These are phyloP conservation scores for Galerucella nymphaeae DNA, from an alignment of 2,888 invertebrate genomes.

Conservation along the genomic window DNA sequence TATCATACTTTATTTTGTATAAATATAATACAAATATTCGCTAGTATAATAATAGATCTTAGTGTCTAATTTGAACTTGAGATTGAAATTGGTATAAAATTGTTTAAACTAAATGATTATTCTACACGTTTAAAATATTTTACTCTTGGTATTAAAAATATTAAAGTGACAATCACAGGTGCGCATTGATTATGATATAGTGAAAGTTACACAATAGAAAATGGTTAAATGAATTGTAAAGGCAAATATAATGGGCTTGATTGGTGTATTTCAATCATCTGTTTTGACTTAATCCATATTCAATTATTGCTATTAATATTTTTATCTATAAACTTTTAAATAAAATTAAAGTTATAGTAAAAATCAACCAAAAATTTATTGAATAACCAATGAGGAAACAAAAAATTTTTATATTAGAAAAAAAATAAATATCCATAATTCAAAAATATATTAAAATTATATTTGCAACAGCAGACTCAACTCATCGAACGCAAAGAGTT, in stretches of 20 bases:
- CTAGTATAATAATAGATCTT: conserved; percentile 14
- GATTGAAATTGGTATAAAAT: conserved; percentile 28
- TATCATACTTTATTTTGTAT: conserved; percentile 19
- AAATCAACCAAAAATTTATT: too few relatives aligned
- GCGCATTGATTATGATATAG: conserved; percentile 2
- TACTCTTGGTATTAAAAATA: conserved; percentile 6
- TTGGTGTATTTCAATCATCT: background rate
- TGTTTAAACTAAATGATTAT: conserved; percentile 22
- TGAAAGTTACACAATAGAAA: background rate
- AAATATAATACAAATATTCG: conserved; percentile 24
- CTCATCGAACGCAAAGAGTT: too few relatives aligned
- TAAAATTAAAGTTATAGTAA: too few relatives aligned
- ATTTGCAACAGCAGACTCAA: too few relatives aligned
- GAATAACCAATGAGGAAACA: too few relatives aligned
- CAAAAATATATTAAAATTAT: too few relatives aligned
- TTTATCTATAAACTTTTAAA: too few relatives aligned
- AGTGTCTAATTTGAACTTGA: conserved; percentile 27
- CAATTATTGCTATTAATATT: too few relatives aligned
- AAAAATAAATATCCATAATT: too few relatives aligned
- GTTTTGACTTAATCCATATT: background rate
- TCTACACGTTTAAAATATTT: conserved; percentile 17
- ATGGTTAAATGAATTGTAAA: background rate
- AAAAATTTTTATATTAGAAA: too few relatives aligned
- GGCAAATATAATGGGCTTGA: background rate
- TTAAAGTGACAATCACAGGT: conserved; percentile 29